Base-by-base conservation (phyloP, 2,113 vertebrate genomes). In the Thermophis baileyi region DNA sequence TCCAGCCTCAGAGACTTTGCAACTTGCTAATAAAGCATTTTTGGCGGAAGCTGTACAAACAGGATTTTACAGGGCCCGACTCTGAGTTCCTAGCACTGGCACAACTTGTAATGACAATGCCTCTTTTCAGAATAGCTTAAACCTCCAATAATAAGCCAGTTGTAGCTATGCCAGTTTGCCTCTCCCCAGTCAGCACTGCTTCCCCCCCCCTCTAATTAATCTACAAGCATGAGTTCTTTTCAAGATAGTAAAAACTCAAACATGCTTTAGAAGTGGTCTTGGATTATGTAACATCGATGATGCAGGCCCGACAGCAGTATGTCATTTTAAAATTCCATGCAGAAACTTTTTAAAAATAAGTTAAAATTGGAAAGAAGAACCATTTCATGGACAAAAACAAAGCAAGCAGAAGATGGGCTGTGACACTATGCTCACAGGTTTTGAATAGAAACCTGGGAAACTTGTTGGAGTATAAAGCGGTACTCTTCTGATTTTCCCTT, bases 21-120 rank as follows among this genome's bases (percentile, higher is more conserved):
- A 93, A 94, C 96, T 96, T 95, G 96, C 95, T 94, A 94, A 95
- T 95, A 94, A 96, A 96, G 93, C 94, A 94, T 92, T 97, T 97
- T 96, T 95, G 95, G 93, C 55, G 92, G 95, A 94, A 92, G 93
- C 91, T 95, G 90, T 96, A 92, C 94, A 96, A 97, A 97, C 94
- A 97, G 91, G 87, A 90, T 94, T 92, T 93, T 44, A 87, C 46
- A 94, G 92, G 90, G 94, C 96, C 85, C 46, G 85, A 94, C 96
- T 96, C 95, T 0, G 18, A 92, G 91, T 96, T 96, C 60, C 25
- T 85, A 51, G 44, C 53, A 22, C n/a, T 90, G 22, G 94, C 85
- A 25, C 88, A 94, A 54, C 89, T 94, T 90, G 90, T 89, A 96
- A 94, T 91, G 94, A 95, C 89, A 93, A 93, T 1, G 89, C 86